Evolutionary conservation across 2,797 vertebrate genomes (phyloP).

Genomic region (Poeciliopsis gracilis): DNA sequence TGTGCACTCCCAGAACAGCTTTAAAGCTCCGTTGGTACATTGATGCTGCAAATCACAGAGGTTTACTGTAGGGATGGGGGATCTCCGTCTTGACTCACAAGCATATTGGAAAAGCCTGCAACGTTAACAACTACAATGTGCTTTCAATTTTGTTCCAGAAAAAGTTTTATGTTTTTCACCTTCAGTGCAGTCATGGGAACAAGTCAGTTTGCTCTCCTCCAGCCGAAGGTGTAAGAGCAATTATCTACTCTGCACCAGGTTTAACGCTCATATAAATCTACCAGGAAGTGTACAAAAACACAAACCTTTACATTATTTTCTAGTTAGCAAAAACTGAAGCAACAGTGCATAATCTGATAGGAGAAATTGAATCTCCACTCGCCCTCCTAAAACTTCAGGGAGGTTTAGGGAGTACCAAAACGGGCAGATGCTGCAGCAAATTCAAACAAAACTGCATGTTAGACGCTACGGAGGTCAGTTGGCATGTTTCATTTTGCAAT

Average conservation of each 20-base stretch:
- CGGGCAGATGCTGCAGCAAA: not conserved
- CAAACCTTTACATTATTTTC: not conserved
- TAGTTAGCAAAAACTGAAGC: not conserved
- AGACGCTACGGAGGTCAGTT: not conserved
- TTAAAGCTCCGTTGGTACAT: not conserved
- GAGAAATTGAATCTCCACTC: not conserved
- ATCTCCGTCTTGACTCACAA: not conserved
- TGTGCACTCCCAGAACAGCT: not conserved
- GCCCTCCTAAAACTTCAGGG: not conserved
- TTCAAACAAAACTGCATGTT: not conserved
- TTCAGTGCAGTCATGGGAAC: not conserved
- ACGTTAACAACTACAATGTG: not conserved
- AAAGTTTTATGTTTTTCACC: not conserved
- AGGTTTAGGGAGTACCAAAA: too few species aligned
- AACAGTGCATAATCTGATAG: not conserved
- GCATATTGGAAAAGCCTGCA: not conserved
- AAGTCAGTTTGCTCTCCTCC: not conserved
- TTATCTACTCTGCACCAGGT: not conserved
- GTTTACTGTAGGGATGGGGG: not conserved
- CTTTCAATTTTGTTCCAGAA: not conserved
- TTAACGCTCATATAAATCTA: not conserved
- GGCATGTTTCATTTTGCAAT: not conserved
- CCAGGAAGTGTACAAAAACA: not conserved
- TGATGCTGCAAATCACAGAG: not conserved
- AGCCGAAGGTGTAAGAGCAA: not conserved